Percentiles rank a stretch among this genome's conserved stretches.
These are phyloP conservation scores for Lithophane semibrunnea DNA, from an alignment of 2,888 invertebrate genomes.

Conservation along the genomic window DNA sequence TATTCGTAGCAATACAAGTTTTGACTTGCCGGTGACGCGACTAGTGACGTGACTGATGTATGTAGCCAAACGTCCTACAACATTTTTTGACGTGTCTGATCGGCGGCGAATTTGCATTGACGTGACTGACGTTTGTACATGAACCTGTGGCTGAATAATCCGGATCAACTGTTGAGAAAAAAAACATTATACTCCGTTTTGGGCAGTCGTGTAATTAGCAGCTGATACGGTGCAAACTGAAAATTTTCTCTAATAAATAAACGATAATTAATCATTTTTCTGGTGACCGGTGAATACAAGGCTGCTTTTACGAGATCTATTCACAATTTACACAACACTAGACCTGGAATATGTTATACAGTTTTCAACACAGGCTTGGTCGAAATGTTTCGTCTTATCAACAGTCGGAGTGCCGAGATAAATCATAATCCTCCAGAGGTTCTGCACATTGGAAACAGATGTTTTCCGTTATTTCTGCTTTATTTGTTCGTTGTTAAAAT, in stretches of 20 bases:
- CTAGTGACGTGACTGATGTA: too few relatives aligned
- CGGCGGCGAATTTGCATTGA: too few relatives aligned
- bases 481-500: constrained; percentile 49
- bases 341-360: constrained; percentile 22
- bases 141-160: neutral
- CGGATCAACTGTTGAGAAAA: neutral
- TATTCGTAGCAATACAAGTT: too few relatives aligned
- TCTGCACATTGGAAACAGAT: constrained; percentile 58
- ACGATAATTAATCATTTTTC: neutral
- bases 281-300: neutral
- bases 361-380: constrained; percentile 48
- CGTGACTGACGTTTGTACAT: too few relatives aligned
- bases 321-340: constrained; percentile 13
- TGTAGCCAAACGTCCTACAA: too few relatives aligned
- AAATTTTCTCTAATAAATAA: neutral
- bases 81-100: too few relatives aligned
- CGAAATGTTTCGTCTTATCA: constrained; percentile 40
- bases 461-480: constrained; percentile 54
- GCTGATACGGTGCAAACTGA: neutral
- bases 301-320: neutral
- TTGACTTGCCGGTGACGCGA: too few relatives aligned
- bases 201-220: too few relatives aligned
- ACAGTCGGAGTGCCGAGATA: constrained; percentile 41
- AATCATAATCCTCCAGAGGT: constrained; percentile 56
- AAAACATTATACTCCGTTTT: too few relatives aligned